Conservation (phyloP, 2,113 vertebrate genomes). For the Halichoerus grypus region DNA sequence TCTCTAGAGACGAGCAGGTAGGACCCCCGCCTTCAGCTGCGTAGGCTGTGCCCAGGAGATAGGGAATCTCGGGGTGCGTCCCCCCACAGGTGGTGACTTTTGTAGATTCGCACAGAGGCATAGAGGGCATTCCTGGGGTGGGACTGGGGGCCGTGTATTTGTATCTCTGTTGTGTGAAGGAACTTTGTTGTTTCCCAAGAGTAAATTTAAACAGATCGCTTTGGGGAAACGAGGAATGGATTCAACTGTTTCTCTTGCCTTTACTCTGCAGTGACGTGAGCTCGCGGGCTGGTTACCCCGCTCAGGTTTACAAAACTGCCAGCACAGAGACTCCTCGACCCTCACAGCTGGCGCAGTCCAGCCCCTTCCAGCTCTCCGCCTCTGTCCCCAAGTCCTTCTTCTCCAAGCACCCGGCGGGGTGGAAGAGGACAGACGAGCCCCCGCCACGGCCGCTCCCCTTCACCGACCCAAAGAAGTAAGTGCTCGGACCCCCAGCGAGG, state of each 20-base stretch:
- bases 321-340: constrained; percentile 85
- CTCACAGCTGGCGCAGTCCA: constrained; percentile 85
- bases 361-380: constrained; percentile 90
- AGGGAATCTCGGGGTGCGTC: not conserved
- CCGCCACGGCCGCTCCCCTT: constrained; percentile 80
- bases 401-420: constrained; percentile 85
- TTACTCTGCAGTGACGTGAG: constrained; percentile 72
- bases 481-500: not conserved
- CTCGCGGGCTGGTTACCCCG: constrained; percentile 87
- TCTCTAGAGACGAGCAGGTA: not conserved
- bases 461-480: constrained; percentile 86
- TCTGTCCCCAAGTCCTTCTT: constrained; percentile 94
- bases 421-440: constrained; percentile 87
- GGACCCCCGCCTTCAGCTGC: not conserved
- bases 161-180: not conserved
- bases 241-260: not conserved
- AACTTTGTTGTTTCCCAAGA: constrained; percentile 3
- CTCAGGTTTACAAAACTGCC: constrained; percentile 91
- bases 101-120: not conserved
- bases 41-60: not conserved
- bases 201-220: not conserved
- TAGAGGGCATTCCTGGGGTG: not conserved
- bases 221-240: not conserved
- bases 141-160: not conserved
- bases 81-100: not conserved